A percentile compares a stretch with the other conserved stretches of the same genome.
phyloP scores from a whole-genome alignment of 2,797 vertebrate genomes.

The Melopsittacus undulatus region DNA sequence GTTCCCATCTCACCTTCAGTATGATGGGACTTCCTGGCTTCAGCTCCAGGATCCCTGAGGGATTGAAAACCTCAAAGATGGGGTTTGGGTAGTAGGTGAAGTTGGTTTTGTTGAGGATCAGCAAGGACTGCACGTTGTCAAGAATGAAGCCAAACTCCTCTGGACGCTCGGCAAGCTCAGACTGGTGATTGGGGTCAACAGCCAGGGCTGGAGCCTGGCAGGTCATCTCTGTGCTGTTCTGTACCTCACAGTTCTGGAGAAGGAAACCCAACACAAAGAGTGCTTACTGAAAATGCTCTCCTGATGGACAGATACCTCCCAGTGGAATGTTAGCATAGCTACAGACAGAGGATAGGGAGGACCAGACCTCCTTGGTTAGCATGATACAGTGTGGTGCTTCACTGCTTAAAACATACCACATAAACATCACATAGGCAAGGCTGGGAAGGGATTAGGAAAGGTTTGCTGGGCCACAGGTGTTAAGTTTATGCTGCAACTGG shows the following conservation, averaged over 20 bases:
- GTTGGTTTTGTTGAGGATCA: constrained; percentile 92
- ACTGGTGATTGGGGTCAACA: constrained; percentile 82
- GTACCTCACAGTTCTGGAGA: constrained; percentile 88
- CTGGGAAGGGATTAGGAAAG: neutral
- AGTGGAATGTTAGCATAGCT: neutral
- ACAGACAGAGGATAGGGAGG: neutral
- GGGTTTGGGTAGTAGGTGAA: constrained; percentile 97
- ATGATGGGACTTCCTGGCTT: constrained; percentile 98
- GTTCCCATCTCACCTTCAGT: constrained; percentile 84
- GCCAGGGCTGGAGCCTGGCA: constrained; percentile 92
- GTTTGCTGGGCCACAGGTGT: neutral
- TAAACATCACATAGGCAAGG: rapidly evolving
- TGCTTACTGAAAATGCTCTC: neutral
- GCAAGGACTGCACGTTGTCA: constrained; percentile 90
- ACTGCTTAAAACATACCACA: neutral
- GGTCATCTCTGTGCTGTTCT: constrained; percentile 89
- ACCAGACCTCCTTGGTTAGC: neutral
- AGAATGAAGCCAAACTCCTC: constrained; percentile 97
- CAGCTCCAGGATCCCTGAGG: constrained; percentile 91
- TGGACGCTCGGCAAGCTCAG: constrained; percentile 84
- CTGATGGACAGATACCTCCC: neutral
- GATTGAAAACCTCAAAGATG: constrained; percentile 89
- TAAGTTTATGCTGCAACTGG: neutral
- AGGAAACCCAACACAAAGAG: neutral
- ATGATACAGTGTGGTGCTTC: neutral